Percentiles rank a stretch among this genome's conserved stretches.
Evolutionary conservation across 2,113 vertebrate species (phyloP).

Genomic region (Vulpes lagopus): DNA sequence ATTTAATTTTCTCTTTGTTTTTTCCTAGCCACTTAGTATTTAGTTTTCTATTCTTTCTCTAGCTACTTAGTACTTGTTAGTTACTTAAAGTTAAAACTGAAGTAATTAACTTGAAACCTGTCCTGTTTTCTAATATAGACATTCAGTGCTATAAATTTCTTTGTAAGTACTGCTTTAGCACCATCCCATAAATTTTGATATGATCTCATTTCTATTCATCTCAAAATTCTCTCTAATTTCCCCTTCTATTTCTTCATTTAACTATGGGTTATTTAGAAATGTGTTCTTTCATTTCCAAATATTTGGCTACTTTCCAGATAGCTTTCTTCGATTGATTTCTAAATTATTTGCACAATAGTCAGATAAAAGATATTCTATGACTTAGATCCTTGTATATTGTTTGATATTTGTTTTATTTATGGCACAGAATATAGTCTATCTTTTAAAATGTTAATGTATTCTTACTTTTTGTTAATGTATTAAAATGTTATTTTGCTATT

Average conservation of each 20-base stretch:
- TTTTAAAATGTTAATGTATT: neutral
- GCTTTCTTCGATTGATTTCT: neutral
- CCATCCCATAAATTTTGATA: neutral
- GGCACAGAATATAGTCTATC: neutral
- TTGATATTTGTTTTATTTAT: neutral
- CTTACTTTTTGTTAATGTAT: neutral
- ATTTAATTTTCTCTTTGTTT: neutral
- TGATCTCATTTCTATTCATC: neutral
- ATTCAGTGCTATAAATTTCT: neutral
- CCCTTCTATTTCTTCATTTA: neutral
- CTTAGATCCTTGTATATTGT: neutral
- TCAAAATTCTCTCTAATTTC: conserved; percentile 12
- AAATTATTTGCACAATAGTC: neutral
- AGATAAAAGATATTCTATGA: neutral
- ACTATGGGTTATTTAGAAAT: neutral
- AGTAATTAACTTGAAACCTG: neutral
- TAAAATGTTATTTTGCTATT: neutral
- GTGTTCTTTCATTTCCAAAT: conserved; percentile 12
- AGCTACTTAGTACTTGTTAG: neutral
- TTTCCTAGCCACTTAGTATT: neutral
- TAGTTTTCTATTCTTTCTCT: neutral
- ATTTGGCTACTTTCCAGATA: neutral
- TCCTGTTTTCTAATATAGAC: neutral
- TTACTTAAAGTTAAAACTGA: neutral
- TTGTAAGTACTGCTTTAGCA: neutral